phyloP scores from a whole-genome alignment of 2,888 invertebrate genomes.

The Drosophila koepferae region DNA sequence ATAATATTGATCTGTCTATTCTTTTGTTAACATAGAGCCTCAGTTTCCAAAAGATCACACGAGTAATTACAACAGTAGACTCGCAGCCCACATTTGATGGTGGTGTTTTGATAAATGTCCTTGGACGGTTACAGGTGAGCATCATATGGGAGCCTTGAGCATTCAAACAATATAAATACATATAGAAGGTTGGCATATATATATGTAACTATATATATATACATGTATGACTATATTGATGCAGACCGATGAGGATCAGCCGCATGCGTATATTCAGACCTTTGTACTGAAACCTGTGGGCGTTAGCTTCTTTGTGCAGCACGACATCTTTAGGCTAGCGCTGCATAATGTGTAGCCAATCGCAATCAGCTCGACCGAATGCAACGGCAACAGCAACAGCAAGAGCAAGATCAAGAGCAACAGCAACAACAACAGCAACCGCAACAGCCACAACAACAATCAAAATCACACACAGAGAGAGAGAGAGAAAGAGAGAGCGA shows the following conservation, averaged over 20 bases:
- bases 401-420: constrained; percentile 18
- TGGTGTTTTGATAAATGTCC: constrained; percentile 97
- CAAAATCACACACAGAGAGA: constrained; percentile 25
- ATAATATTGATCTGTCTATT: neutral
- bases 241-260: constrained; percentile 97
- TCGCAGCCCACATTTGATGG: constrained; percentile 99
- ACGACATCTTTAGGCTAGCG: constrained; percentile 97
- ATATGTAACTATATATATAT: constrained; percentile 17
- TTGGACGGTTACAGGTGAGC: constrained; percentile 97
- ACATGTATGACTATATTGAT: constrained; percentile 23
- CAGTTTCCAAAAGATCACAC: constrained; percentile 96
- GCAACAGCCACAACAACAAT: constrained; percentile 4
- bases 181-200: constrained; percentile 8
- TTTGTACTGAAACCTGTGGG: constrained; percentile 96
- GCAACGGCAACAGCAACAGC: constrained; percentile 14
- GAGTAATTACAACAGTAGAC: constrained; percentile 96
- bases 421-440: constrained; percentile 16
- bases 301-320: constrained; percentile 96
- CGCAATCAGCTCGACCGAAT: constrained; percentile 11
- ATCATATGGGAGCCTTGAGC: neutral
- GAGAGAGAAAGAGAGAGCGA: constrained; percentile 8
- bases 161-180: neutral
- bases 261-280: constrained; percentile 96
- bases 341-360: constrained; percentile 91
- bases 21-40: constrained; percentile 89